phyloP scores from a whole-genome alignment of 2,888 invertebrate genomes.

The Lithodes maja region DNA sequence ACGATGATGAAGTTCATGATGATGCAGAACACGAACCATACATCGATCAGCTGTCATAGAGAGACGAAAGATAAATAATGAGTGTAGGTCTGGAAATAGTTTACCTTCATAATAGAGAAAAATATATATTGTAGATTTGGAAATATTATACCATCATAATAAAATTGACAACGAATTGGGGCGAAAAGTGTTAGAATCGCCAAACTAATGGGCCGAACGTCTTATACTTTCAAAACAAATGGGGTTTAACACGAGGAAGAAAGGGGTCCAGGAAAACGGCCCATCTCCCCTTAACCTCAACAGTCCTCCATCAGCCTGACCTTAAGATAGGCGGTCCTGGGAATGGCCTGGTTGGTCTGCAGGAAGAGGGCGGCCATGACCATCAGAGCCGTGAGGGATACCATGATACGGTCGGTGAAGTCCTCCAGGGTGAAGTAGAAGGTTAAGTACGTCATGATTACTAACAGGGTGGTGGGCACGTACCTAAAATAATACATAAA shows the following conservation, averaged over 20 bases:
- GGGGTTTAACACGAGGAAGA: too few species aligned
- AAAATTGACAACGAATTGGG: too few species aligned
- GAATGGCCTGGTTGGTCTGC: slow-evolving; percentile 39
- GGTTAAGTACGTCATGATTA: slow-evolving; percentile 43
- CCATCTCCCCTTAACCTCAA: too few species aligned
- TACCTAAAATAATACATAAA: slow-evolving; percentile 6
- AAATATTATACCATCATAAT: too few species aligned
- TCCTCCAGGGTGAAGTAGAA: slow-evolving; percentile 48
- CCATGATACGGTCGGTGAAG: slow-evolving; percentile 58
- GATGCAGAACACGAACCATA: slow-evolving; percentile 55
- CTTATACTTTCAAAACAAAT: too few species aligned
- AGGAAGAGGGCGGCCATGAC: slow-evolving; percentile 56
- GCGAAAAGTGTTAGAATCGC: too few species aligned
- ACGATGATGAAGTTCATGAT: slow-evolving; percentile 41
- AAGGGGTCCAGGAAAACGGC: too few species aligned
- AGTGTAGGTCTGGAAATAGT: neutral
- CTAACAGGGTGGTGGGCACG: slow-evolving; percentile 45
- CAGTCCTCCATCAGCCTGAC: neutral
- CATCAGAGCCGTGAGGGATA: slow-evolving; percentile 59
- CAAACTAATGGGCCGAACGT: too few species aligned
- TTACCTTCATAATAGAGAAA: too few species aligned
- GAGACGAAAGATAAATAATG: neutral
- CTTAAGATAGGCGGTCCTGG: slow-evolving; percentile 30
- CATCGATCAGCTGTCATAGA: slow-evolving; percentile 29
- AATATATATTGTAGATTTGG: too few species aligned